Conservation (phyloP, 2,888 invertebrate genomes). For the Sussaba pulchella region DNA sequence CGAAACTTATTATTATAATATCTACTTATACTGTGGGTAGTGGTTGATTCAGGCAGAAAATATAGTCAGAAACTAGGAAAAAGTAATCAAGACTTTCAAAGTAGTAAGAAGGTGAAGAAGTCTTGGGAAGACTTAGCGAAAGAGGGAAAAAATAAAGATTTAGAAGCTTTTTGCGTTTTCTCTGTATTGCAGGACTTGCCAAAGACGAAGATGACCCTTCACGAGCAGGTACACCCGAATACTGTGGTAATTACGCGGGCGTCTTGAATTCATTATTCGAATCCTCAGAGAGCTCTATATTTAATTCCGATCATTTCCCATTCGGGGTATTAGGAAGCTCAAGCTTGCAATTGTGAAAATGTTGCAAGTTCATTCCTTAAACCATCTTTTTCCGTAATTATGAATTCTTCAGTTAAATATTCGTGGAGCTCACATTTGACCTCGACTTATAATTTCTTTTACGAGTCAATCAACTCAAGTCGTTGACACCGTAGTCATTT, state of each 20-base stretch:
- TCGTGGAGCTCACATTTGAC: too few species aligned
- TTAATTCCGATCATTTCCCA: neutral
- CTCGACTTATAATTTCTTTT: too few species aligned
- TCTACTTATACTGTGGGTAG: neutral
- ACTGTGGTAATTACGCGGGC: neutral
- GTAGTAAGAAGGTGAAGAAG: neutral
- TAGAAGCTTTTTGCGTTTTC: neutral
- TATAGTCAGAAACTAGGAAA: neutral
- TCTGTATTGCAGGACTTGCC: neutral
- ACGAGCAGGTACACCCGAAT: constrained; percentile 1
- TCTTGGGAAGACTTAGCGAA: neutral
- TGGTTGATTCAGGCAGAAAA: neutral
- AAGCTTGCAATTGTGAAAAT: neutral
- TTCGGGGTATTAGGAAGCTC: neutral
- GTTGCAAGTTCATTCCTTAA: neutral
- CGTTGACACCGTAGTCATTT: too few species aligned
- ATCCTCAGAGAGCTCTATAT: neutral
- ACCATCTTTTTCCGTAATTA: neutral
- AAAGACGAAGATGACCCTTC: neutral
- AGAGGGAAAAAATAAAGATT: neutral
- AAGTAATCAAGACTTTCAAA: constrained; percentile 19
- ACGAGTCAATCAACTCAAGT: too few species aligned
- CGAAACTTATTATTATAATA: neutral
- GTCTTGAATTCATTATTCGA: constrained; percentile 8
- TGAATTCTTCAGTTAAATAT: too few species aligned